A percentile compares a stretch with the other conserved stretches of the same genome.
phyloP scores from a whole-genome alignment of 2,888 invertebrate species.

The Cacoxenus indagator region DNA sequence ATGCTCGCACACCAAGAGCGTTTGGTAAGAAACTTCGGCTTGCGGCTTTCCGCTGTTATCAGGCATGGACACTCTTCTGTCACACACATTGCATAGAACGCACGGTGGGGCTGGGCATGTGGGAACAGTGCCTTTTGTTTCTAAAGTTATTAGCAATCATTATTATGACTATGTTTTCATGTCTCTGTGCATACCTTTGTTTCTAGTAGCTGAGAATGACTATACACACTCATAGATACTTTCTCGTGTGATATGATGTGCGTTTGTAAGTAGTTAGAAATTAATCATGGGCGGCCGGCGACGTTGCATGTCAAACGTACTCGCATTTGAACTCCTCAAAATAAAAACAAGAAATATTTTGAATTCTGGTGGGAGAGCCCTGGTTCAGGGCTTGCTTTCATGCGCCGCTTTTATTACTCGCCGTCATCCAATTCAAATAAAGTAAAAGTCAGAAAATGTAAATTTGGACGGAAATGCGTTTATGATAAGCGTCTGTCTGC shows the following conservation, averaged over 20 bases:
- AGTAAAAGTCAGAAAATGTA: slow-evolving; percentile 19
- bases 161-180: slow-evolving; percentile 17
- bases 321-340: not conserved
- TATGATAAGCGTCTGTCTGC: not conserved
- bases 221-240: not conserved
- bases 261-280: slow-evolving; percentile 59
- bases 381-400: not conserved
- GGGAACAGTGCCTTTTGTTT: slow-evolving; percentile 56
- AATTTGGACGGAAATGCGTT: slow-evolving; percentile 16
- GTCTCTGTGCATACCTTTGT: not conserved
- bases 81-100: not conserved
- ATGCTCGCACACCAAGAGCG: slow-evolving; percentile 36
- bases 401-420: not conserved
- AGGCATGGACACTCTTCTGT: slow-evolving; percentile 1
- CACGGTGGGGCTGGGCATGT: slow-evolving; percentile 24
- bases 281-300: slow-evolving; percentile 52
- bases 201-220: not conserved
- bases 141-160: slow-evolving; percentile 43
- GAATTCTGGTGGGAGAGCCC: not conserved
- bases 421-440: slow-evolving; percentile 20
- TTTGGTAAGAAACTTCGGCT: slow-evolving; percentile 7
- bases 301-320: not conserved
- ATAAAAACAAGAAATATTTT: too few species aligned
- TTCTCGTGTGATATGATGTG: slow-evolving; percentile 46
- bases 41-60: not conserved